These are phyloP conservation scores for Drosophila sordidapex DNA, from an alignment of 2,888 invertebrate species.

Conservation along the genomic window DNA sequence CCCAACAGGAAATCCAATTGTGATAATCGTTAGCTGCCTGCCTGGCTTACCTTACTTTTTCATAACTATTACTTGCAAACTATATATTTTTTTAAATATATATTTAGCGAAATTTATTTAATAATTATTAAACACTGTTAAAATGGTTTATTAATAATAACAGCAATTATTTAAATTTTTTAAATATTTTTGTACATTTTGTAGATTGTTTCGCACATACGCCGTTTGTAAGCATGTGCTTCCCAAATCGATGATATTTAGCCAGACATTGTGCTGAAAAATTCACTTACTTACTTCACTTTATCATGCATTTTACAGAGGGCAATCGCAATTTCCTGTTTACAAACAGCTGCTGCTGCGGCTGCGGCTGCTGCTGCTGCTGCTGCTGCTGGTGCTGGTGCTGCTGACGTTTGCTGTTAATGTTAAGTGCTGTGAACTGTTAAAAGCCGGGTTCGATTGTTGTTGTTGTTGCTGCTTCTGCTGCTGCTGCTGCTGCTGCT, in stretches of 20 bases:
- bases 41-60: background rate
- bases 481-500: constrained; percentile 26
- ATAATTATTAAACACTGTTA: background rate
- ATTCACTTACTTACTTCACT: constrained; percentile 20
- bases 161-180: background rate
- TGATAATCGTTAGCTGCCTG: background rate
- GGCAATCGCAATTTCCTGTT: constrained; percentile 62
- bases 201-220: background rate
- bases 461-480: constrained; percentile 1
- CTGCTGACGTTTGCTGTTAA: constrained; percentile 39
- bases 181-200: background rate
- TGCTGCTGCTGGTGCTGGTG: constrained; percentile 41
- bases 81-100: background rate
- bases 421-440: constrained; percentile 62
- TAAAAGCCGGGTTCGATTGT: constrained; percentile 51
- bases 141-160: background rate
- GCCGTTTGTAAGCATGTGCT: background rate
- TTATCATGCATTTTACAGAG: constrained; percentile 21
- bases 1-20: constrained; percentile 47
- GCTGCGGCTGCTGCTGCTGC: constrained; percentile 8
- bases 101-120: background rate
- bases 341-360: constrained; percentile 58
- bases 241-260: constrained; percentile 16
- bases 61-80: background rate
- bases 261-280: constrained; percentile 14